Evolutionary conservation across 2,888 invertebrate genomes (phyloP).

Genomic region (Peribatodes rhomboidaria): DNA sequence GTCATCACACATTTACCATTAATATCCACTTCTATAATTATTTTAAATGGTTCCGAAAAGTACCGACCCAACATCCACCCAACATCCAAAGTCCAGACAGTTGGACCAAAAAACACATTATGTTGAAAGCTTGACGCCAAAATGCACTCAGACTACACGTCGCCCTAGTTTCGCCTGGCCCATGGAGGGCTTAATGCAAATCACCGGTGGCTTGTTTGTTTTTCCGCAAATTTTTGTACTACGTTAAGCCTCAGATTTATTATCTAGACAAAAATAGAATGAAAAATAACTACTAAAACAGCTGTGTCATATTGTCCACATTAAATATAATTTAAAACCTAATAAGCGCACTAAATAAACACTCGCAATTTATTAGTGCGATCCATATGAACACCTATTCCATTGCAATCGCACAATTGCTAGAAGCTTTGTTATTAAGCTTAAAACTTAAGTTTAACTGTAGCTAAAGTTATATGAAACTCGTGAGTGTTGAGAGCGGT

Average conservation of each 20-base stretch:
- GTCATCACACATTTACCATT: neutral
- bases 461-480: constrained; percentile 27
- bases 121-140: constrained; percentile 65
- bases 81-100: constrained; percentile 30
- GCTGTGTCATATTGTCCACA: too few relatives aligned
- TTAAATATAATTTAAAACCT: too few relatives aligned
- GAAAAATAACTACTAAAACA: too few relatives aligned
- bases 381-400: neutral
- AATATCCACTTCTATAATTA: neutral
- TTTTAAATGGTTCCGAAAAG: neutral
- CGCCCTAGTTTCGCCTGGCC: constrained; percentile 59
- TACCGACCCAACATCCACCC: neutral
- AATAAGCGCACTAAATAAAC: neutral
- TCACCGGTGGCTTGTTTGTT: constrained; percentile 53
- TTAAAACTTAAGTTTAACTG: constrained; percentile 13
- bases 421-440: constrained; percentile 2
- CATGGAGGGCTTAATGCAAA: constrained; percentile 64
- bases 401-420: constrained; percentile 5
- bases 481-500: constrained; percentile 20
- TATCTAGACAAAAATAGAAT: neutral
- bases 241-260: neutral
- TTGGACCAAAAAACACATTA: constrained; percentile 53
- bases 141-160: constrained; percentile 66
- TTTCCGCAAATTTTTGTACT: constrained; percentile 11
- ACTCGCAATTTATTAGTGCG: neutral